Conservation (phyloP, 1,140 invertebrate genomes). For the Homarus americanus region DNA sequence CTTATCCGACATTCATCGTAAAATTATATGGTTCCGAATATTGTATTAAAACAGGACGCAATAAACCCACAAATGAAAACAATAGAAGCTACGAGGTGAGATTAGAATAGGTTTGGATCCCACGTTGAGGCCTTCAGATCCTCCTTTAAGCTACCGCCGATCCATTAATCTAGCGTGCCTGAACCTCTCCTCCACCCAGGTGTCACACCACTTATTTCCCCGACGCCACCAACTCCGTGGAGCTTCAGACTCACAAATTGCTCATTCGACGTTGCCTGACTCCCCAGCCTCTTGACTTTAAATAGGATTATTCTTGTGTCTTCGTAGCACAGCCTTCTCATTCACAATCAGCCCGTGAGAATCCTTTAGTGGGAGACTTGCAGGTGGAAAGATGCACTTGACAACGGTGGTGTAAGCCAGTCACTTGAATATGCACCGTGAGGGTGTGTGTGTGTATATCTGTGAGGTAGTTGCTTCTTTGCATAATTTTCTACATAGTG, state of each 20-base stretch:
- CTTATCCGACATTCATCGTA: no score
- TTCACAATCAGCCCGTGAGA: neutral
- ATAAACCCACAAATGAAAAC: no score
- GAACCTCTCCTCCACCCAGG: neutral
- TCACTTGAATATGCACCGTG: neutral
- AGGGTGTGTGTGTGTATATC: no score
- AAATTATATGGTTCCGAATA: no score
- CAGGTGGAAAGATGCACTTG: neutral
- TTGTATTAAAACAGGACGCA: no score
- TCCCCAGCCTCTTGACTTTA: neutral
- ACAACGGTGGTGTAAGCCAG: neutral
- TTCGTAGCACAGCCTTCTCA: neutral
- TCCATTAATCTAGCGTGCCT: neutral
- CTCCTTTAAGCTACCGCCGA: neutral
- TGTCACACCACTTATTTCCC: neutral
- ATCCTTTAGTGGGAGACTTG: neutral
- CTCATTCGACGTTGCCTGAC: neutral
- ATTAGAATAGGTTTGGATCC: neutral
- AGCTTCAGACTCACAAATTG: neutral
- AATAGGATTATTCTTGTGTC: neutral
- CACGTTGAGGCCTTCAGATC: neutral
- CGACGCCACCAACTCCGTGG: neutral
- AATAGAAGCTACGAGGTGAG: neutral
- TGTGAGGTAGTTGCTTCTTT: no score
- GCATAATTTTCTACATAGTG: no score